Conservation (phyloP, 2,888 invertebrate genomes). For the Chesias legatella region DNA sequence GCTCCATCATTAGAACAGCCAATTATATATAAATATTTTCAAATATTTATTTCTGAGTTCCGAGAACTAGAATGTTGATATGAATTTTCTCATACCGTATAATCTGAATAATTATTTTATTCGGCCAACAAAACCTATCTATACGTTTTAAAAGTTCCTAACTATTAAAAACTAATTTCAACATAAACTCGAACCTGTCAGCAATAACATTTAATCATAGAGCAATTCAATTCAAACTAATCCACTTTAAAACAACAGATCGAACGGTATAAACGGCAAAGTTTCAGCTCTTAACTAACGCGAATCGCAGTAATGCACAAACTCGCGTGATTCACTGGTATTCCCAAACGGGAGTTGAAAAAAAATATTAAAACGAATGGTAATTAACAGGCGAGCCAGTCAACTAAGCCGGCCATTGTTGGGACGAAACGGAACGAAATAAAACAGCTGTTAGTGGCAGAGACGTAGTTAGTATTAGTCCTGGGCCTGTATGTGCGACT, state of each 20-base stretch:
- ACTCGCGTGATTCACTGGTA: constrained; percentile 44
- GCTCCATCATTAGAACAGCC: no score
- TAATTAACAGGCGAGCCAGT: constrained; percentile 54
- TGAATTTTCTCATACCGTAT: no score
- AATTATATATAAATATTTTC: no score
- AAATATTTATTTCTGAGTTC: no score
- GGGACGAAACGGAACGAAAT: constrained; percentile 48
- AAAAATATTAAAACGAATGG: constrained; percentile 40
- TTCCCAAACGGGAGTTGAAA: constrained; percentile 35
- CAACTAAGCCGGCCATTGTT: constrained; percentile 49
- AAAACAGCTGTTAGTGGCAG: constrained; percentile 44
- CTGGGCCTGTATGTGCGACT: no score
- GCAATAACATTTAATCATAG: constrained; percentile 13
- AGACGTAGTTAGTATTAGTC: constrained; percentile 2
- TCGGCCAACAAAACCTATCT: no score
- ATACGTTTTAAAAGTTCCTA: no score
- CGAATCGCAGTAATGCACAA: constrained; percentile 20
- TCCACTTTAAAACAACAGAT: constrained; percentile 35
- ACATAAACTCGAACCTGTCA: constrained; percentile 4
- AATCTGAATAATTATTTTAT: no score
- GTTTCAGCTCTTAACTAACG: constrained; percentile 27
- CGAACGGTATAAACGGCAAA: constrained; percentile 35
- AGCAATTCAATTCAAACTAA: constrained; percentile 33
- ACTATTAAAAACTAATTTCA: not conserved
- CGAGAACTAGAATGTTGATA: no score